Evolutionary conservation across 2,888 invertebrate genomes (phyloP).

Genomic region (Gibbula magus): DNA sequence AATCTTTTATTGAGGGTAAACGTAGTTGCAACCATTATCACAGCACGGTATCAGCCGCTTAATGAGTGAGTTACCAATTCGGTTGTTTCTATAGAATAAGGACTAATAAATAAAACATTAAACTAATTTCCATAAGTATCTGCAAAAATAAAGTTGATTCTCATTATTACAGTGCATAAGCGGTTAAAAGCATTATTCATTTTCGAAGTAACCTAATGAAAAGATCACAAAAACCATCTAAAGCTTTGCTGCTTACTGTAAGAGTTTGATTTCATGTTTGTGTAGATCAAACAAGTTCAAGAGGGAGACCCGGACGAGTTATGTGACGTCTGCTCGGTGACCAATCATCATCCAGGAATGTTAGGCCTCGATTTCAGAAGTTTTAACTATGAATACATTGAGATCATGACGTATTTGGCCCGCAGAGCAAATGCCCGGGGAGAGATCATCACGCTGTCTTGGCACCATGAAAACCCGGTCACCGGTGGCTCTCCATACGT

Average conservation of each 20-base stretch:
- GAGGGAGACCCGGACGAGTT: constrained; percentile 34
- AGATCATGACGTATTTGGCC: constrained; percentile 22
- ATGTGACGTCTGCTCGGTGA: constrained; percentile 40
- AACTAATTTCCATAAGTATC: too few relatives aligned
- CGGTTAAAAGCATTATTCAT: too few relatives aligned
- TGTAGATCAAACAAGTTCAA: constrained; percentile 17
- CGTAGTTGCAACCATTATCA: too few relatives aligned
- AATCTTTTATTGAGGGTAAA: too few relatives aligned
- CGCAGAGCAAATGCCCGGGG: constrained; percentile 34
- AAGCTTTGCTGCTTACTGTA: background rate
- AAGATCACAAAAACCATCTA: too few relatives aligned
- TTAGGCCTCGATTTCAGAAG: constrained; percentile 38
- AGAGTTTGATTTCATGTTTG: background rate
- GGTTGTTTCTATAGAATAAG: too few relatives aligned
- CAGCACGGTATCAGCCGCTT: too few relatives aligned
- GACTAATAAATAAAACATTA: too few relatives aligned
- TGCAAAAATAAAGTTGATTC: too few relatives aligned
- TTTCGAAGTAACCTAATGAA: too few relatives aligned
- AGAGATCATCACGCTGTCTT: constrained; percentile 32
- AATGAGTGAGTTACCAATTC: too few relatives aligned
- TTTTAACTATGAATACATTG: background rate
- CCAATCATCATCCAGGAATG: constrained; percentile 43
- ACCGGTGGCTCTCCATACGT: constrained; percentile 32
- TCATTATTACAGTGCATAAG: too few relatives aligned
- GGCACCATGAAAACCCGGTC: constrained; percentile 38